Conservation (phyloP, 2,888 invertebrate species). For the Luffia ferchaultella region DNA sequence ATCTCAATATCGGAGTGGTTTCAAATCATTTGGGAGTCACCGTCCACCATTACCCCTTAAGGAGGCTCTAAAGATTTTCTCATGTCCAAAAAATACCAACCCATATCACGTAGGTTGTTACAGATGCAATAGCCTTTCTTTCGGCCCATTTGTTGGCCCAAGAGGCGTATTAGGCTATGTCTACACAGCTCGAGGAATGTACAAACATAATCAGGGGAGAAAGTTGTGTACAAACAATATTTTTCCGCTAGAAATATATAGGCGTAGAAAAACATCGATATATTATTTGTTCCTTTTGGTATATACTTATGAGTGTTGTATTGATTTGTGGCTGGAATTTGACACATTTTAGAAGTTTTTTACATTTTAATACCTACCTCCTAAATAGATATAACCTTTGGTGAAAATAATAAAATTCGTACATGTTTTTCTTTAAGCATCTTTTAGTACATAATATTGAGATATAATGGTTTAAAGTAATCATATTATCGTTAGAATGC, state of each 20-base stretch:
- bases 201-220: slow-evolving; percentile 61
- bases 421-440: too few species aligned
- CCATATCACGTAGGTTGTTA: slow-evolving; percentile 14
- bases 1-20: not conserved
- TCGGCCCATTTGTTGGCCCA: slow-evolving; percentile 54
- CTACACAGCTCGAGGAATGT: slow-evolving; percentile 26
- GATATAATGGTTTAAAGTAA: too few species aligned
- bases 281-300: not conserved
- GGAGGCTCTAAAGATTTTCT: not conserved
- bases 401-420: too few species aligned
- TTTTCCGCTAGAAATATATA: slow-evolving; percentile 18
- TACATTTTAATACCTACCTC: too few species aligned
- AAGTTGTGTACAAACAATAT: slow-evolving; percentile 48
- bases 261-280: not conserved
- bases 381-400: too few species aligned
- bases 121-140: slow-evolving; percentile 49
- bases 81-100: not conserved
- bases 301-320: too few species aligned
- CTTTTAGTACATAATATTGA: too few species aligned
- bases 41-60: not conserved
- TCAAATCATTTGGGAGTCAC: not conserved
- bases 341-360: too few species aligned
- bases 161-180: slow-evolving; percentile 61
- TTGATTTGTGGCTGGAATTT: too few species aligned
- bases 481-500: too few species aligned